Evolutionary conservation across 2,797 vertebrate genomes (phyloP), one percentile per base, ranked within the genome.

Genomic region (Spea hammondii): DNA sequence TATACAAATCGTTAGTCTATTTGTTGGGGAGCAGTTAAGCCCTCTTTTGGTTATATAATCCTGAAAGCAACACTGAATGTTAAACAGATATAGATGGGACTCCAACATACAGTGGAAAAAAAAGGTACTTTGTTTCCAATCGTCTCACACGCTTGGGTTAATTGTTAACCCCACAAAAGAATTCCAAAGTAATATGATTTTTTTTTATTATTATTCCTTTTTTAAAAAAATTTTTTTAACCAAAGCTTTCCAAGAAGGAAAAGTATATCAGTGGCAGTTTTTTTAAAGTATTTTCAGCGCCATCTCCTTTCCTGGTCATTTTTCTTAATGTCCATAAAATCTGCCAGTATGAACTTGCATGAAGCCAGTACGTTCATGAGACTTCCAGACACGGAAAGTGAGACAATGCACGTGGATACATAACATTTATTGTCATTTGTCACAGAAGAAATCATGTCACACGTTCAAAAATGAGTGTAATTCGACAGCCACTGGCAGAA

Each of bases 271-370:
- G 11, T 53, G 51, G 51, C 51, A 4, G 51, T 17, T 17, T 53
- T 53, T 4, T 17, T 64, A 50, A 7, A 12, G 13, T 49, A 53
- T 59, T 54, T 66, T 13, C 13, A 49, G 12, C 44, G 65, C 62
- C 11, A 9, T 11, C 54, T 49, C 4, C 51, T 49, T 70, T 54
- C 73, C 14, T 8, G 55, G 51, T 65, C 51, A 13, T 68, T 74
- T 74, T 70, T 51, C 12, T 80, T 70, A 71, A 57, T 80, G 79
- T 80, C 79, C 76, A 80, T 72, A 72, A 76, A 76, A 49, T 57
- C 45, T n/a, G n/a, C 72, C 14, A 67, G 55, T 66, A 32, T 51
- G 66, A 65, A 70, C 72, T 65, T 71, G 66, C 70, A 65, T 70
- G 70, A 75, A 80, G 57, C 68, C 62, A 59, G 70, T 70, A 45